Conservation (phyloP, 2,113 vertebrate genomes). For the Ginglymostoma cirratum region DNA sequence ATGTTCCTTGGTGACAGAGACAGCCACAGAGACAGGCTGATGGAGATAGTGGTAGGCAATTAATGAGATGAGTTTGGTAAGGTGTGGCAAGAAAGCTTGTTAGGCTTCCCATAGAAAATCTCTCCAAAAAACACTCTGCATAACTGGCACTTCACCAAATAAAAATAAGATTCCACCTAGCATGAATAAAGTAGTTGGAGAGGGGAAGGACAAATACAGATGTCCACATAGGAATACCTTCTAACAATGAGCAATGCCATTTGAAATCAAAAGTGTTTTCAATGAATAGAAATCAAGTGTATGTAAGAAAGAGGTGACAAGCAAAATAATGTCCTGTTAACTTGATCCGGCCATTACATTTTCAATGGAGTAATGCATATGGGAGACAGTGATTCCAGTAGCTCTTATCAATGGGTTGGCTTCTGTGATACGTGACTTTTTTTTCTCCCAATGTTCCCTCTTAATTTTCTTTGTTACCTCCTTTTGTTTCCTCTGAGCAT, state of each 20-base stretch:
- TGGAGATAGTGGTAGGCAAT: too few relatives aligned
- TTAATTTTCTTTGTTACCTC: not conserved
- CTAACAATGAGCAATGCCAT: not conserved
- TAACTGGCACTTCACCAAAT: too few relatives aligned
- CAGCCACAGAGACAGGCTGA: too few relatives aligned
- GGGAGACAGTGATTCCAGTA: not conserved
- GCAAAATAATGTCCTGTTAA: not conserved
- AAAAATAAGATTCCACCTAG: not conserved
- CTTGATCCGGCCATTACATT: not conserved
- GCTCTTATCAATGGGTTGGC: not conserved
- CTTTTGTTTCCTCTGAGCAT: not conserved
- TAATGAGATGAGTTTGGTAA: too few relatives aligned
- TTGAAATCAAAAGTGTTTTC: not conserved
- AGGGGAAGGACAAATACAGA: not conserved
- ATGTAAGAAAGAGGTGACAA: not conserved
- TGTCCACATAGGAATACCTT: not conserved
- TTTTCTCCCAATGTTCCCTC: not conserved
- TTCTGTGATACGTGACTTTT: not conserved
- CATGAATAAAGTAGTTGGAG: too few relatives aligned
- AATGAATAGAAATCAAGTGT: not conserved
- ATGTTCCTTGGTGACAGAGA: too few relatives aligned
- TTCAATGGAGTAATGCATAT: not conserved
- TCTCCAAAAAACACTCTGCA: too few relatives aligned
- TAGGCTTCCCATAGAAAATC: too few relatives aligned
- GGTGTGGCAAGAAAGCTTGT: too few relatives aligned